Evolutionary conservation across 1,140 invertebrate species (phyloP), one percentile per base, ranked within the genome.

Genomic region (Drosophila setifemur): DNA sequence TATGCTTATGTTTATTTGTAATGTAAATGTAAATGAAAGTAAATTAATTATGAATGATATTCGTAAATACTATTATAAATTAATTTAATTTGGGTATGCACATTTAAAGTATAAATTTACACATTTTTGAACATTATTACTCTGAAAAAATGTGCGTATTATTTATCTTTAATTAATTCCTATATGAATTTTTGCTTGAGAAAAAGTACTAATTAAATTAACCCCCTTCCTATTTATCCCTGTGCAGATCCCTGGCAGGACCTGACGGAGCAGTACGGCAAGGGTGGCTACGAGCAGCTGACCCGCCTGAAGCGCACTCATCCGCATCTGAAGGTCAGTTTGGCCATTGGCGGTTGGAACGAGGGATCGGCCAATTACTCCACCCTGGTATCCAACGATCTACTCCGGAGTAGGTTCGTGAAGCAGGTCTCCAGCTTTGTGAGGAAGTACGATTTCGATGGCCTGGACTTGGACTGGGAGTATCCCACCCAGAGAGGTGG

Each of bases 301-400:
- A 95, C 94, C 0, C 88, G 85, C 0, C 79, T 97, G 1, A 95
- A 94, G 64, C 81, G 92, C 25, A 91, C 91, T 6, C 94, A 96
- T 91, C 95, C 95, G 0, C 92, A 94, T 66, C 86, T 98, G 2
- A 97, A 96, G 90, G 88, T 90, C 9, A 93, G 94, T 1, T 73
- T 97, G 2, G 96, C 96, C 5, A 95, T 98, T 29, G 97, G 97
- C 0, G 96, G 96, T 1, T 97, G 96, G 96, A 97, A 96, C 78
- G 96, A 97, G 90, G 96, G 96, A 0, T 96, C 95, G 0, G 76
- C 83, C 12, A 96, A 96, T 74, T 97, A 96, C 88, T 97, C 96
- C 1, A 91, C 90, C 0, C 92, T 98, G 92, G 95, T 94, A 0
- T 91, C 92, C 4, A 92, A 92, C 50, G 85, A 92, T 0, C 83